Conservation (phyloP, 2,888 invertebrate species). For the Tribolium freemani region DNA sequence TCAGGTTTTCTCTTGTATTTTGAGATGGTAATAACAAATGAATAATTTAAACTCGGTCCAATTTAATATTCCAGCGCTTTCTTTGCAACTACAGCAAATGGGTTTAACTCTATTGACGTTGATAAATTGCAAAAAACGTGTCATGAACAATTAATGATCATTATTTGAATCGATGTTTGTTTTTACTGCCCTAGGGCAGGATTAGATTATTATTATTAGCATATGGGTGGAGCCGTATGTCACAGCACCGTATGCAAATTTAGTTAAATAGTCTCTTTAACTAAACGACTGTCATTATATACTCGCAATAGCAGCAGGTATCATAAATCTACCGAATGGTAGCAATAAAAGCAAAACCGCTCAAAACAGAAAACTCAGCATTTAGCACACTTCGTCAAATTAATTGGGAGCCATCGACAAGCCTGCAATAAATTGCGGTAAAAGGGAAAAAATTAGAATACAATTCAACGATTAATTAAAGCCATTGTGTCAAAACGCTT, state of each 20-base stretch:
- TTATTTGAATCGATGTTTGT: too few relatives aligned
- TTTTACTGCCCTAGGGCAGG: too few relatives aligned
- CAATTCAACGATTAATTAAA: conserved; percentile 31
- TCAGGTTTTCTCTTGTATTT: too few relatives aligned
- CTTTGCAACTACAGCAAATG: not conserved
- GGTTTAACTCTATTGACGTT: conserved; percentile 3
- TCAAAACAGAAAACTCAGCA: conserved; percentile 5
- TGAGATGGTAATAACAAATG: too few relatives aligned
- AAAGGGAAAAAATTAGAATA: conserved; percentile 27
- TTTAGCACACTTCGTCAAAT: conserved; percentile 30
- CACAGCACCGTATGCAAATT: conserved; percentile 7
- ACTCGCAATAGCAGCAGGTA: not conserved
- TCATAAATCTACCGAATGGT: conserved; percentile 12
- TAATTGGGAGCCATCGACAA: conserved; percentile 30
- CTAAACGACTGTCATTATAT: conserved; percentile 14
- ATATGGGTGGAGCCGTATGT: not conserved
- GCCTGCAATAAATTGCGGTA: conserved; percentile 25
- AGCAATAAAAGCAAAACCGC: conserved; percentile 22
- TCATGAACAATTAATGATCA: not conserved
- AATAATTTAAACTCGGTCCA: too few relatives aligned
- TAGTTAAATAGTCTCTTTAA: conserved; percentile 6
- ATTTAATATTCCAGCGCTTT: too few relatives aligned
- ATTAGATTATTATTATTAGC: not conserved
- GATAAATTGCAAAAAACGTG: conserved; percentile 1
- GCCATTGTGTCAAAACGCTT: conserved; percentile 32